A percentile compares a stretch with the other conserved stretches of the same genome.
Conservation (phyloP, 2,797 vertebrate species). For the Sparus aurata region DNA sequence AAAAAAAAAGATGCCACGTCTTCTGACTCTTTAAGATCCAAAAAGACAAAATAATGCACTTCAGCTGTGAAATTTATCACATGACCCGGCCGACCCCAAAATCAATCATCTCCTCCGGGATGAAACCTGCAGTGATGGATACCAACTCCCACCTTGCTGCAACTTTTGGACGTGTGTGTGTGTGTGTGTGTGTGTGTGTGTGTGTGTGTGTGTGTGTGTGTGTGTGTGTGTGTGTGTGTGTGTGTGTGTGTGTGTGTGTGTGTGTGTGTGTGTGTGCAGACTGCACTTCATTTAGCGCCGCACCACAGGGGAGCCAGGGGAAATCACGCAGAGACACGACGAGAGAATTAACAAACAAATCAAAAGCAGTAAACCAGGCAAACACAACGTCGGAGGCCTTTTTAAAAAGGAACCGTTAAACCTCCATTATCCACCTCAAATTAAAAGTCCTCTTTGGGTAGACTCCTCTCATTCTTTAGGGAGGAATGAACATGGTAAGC, state of each 20-base stretch:
- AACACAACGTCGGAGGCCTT: constrained; percentile 70
- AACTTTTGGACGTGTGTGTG: constrained; percentile 50
- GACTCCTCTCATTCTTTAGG: constrained; percentile 48
- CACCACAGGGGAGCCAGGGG: constrained; percentile 76
- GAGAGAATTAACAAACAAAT: constrained; percentile 87
- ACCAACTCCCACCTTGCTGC: constrained; percentile 29
- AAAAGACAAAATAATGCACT: constrained; percentile 44
- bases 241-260: too few relatives aligned
- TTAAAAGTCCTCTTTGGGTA: constrained; percentile 71
- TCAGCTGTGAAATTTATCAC: constrained; percentile 53
- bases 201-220: constrained; percentile 19
- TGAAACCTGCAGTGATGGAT: constrained; percentile 62
- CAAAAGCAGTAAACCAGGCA: constrained; percentile 80
- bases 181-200: constrained; percentile 29
- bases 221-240: constrained; percentile 10
- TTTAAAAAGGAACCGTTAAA: constrained; percentile 72
- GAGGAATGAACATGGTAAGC: constrained; percentile 35
- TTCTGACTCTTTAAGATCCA: constrained; percentile 9
- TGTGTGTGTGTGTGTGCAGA: constrained; percentile 36
- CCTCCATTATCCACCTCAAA: constrained; percentile 77
- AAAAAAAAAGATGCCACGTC: constrained; percentile 10
- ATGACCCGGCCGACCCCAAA: constrained; percentile 48
- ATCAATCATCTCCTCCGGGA: constrained; percentile 64
- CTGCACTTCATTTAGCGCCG: constrained; percentile 78
- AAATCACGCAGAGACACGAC: constrained; percentile 73